These are phyloP conservation scores for Dendrolimus houi DNA, from an alignment of 2,888 invertebrate species.

Conservation along the genomic window DNA sequence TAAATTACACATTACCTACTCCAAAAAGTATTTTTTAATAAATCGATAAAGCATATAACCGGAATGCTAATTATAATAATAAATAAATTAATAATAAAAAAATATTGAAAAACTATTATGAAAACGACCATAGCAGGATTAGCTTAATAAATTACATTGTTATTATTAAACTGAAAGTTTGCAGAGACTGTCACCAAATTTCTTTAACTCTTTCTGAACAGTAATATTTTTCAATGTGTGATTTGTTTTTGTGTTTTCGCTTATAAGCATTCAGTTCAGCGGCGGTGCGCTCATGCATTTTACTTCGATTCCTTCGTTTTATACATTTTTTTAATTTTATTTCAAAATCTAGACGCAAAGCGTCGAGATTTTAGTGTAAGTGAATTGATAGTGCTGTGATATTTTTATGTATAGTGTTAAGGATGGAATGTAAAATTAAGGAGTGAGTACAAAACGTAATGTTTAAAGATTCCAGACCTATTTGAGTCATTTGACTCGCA, in stretches of 20 bases:
- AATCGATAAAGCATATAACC: too few species aligned
- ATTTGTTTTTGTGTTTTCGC: not conserved
- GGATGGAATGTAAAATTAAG: constrained; percentile 53
- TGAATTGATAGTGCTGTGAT: constrained; percentile 76
- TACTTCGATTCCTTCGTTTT: constrained; percentile 62
- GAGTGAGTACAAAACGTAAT: constrained; percentile 62
- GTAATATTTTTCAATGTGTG: not conserved
- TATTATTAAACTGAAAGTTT: not conserved
- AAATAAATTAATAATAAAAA: too few species aligned
- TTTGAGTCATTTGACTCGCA: constrained; percentile 1
- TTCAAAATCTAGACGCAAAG: constrained; percentile 54
- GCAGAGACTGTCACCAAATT: not conserved
- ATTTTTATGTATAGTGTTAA: constrained; percentile 74
- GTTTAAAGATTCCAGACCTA: constrained; percentile 16
- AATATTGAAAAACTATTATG: too few species aligned
- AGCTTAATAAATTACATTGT: too few species aligned
- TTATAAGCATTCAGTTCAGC: constrained; percentile 15
- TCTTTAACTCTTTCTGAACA: not conserved
- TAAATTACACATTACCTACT: too few species aligned
- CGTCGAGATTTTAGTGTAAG: constrained; percentile 65
- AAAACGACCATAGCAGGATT: too few species aligned
- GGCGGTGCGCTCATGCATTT: constrained; percentile 53
- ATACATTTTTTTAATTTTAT: constrained; percentile 38
- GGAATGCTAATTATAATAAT: too few species aligned
- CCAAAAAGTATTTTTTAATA: too few species aligned